A percentile compares a stretch with the other conserved stretches of the same genome.
These are phyloP conservation scores for Plectus sambesii DNA, from an alignment of 1,140 invertebrate genomes.

Conservation along the genomic window DNA sequence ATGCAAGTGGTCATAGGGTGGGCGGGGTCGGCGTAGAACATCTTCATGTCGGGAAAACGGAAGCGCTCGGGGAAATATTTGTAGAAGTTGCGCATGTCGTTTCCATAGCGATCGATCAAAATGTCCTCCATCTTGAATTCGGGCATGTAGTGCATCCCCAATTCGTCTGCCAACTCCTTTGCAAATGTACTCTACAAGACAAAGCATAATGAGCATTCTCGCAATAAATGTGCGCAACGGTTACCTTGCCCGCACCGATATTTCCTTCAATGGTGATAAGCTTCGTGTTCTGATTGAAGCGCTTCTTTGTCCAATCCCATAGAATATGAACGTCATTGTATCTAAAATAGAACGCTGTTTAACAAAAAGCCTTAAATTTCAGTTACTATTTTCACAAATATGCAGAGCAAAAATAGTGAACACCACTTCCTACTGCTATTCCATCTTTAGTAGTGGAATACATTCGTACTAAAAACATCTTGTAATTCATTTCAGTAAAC, in stretches of 20 bases:
- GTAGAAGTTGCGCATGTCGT: constrained; percentile 63
- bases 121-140: constrained; percentile 62
- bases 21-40: constrained; percentile 60
- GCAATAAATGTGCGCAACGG: neutral
- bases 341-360: too few relatives aligned
- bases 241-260: constrained; percentile 62
- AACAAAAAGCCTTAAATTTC: too few relatives aligned
- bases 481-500: too few relatives aligned
- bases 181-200: constrained; percentile 57
- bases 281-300: constrained; percentile 57
- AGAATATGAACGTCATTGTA: too few relatives aligned
- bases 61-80: constrained; percentile 52
- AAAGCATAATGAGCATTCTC: constrained; percentile 2
- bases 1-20: constrained; percentile 55
- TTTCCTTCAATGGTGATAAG: constrained; percentile 74
- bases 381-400: too few relatives aligned
- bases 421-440: too few relatives aligned
- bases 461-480: too few relatives aligned
- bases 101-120: constrained; percentile 64
- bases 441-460: too few relatives aligned
- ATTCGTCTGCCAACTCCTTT: constrained; percentile 63
- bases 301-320: constrained; percentile 45
- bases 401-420: too few relatives aligned
- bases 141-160: constrained; percentile 72
- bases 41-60: constrained; percentile 56